Evolutionary conservation across 2,113 vertebrate species (phyloP), one percentile per base, ranked within the genome.

Genomic region (Microcebus ravelobensis): DNA sequence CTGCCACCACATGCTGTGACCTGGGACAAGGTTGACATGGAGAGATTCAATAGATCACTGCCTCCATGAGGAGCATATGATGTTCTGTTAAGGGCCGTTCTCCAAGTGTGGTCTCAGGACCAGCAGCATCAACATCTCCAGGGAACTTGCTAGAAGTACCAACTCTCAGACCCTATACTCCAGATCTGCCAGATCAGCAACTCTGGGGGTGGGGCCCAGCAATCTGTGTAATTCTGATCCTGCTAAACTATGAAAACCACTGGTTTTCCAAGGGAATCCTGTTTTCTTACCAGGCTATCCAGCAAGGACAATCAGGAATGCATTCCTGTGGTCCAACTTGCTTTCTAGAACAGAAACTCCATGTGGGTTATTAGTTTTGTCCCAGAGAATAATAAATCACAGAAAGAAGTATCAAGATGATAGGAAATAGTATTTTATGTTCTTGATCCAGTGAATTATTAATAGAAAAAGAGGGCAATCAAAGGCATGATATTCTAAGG

Each of bases 371-470:
- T 6, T 34, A 59, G 31, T 39, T 74, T 57, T 67, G 67, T 34
- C 76, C 79, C 9, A 68, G 5, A 81, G 48, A 50, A 79, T 5
- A 73, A 55, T 68, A 77, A 82, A 29, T 77, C 39, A 83, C 10
- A 18, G 68, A 34, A 34, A 93, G 42, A 88, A 39, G 25, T 89
- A 5, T 73, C 67, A 39, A 55, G 68, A 57, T 55, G 55, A 79
- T 82, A 74, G 27, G 52, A 95, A 97, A 89, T 0, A 6, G 5
- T 45, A 87, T 50, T 94, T 95, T 52, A 50, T 1, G 7, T 77
- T 74, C 21, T 87, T 57, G 45, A 85, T 82, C 27, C 45, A 89
- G 87, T 77, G 27, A 91, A 67, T 82, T 92, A 57, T 55, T 57
- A 57, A 57, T 57, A 8, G 7, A 61, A 81, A 81, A 55, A 39